These are phyloP conservation scores for Horisme vitalbata DNA, from an alignment of 2,888 invertebrate genomes.

Conservation along the genomic window DNA sequence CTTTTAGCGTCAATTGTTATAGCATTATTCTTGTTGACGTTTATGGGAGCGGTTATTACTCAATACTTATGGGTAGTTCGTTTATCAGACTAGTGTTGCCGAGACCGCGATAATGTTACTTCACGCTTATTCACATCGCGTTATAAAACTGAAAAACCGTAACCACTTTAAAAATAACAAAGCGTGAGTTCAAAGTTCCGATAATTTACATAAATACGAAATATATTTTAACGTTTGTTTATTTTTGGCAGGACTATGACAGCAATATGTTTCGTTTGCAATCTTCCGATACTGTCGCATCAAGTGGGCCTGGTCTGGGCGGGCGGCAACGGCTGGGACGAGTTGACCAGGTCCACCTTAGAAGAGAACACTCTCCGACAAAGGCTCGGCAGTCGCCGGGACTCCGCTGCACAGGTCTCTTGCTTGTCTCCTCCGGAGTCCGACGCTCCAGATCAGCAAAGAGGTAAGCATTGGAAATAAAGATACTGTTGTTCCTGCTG, in stretches of 20 bases:
- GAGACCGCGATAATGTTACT: slow-evolving; percentile 63
- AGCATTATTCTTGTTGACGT: slow-evolving; percentile 61
- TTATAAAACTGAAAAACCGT: slow-evolving; percentile 45
- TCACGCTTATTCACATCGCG: slow-evolving; percentile 56
- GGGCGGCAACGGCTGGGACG: slow-evolving; percentile 97
- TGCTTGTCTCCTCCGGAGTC: slow-evolving; percentile 92
- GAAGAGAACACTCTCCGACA: slow-evolving; percentile 94
- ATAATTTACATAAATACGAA: not conserved
- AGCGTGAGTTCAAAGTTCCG: slow-evolving; percentile 58
- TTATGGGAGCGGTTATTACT: slow-evolving; percentile 75
- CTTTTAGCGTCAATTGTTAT: slow-evolving; percentile 58
- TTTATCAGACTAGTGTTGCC: slow-evolving; percentile 71
- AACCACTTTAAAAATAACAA: slow-evolving; percentile 74
- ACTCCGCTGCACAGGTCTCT: slow-evolving; percentile 95
- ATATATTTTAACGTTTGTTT: slow-evolving; percentile 30
- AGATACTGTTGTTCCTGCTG: too few relatives aligned
- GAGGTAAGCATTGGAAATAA: slow-evolving; percentile 54
- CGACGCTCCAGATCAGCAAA: slow-evolving; percentile 84
- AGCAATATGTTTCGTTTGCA: slow-evolving; percentile 97
- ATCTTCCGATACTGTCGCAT: slow-evolving; percentile 96
- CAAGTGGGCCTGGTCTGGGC: slow-evolving; percentile 97
- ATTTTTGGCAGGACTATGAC: slow-evolving; percentile 91
- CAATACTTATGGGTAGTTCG: slow-evolving; percentile 70
- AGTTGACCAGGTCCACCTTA: slow-evolving; percentile 91
- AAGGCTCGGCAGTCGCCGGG: slow-evolving; percentile 91